These are phyloP conservation scores for Ondatra zibethicus DNA, from an alignment of 2,113 vertebrate genomes.

Conservation along the genomic window DNA sequence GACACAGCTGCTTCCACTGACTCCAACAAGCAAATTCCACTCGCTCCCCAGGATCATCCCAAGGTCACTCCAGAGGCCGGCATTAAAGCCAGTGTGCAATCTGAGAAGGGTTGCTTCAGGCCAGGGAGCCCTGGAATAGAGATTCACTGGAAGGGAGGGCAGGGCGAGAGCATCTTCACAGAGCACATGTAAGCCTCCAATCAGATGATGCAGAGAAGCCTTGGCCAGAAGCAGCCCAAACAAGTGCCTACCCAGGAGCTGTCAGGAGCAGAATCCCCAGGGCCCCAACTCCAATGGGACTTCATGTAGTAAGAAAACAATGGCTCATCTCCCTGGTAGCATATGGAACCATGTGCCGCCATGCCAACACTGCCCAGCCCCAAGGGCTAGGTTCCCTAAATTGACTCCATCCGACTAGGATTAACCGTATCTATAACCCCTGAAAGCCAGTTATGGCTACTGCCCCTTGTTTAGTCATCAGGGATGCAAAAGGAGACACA, in stretches of 20 bases:
- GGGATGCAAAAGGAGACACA: slow-evolving; percentile 41
- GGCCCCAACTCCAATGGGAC: slow-evolving; percentile 9
- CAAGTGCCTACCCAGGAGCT: slow-evolving; percentile 8
- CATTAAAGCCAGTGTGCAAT: slow-evolving; percentile 63
- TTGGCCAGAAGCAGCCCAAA: slow-evolving; percentile 43
- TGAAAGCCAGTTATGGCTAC: neutral
- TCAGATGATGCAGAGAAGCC: slow-evolving; percentile 39
- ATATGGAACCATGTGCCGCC: slow-evolving; percentile 36
- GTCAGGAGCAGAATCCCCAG: slow-evolving; percentile 5
- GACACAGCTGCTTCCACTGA: slow-evolving; percentile 57
- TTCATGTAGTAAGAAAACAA: slow-evolving; percentile 72
- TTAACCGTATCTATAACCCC: neutral
- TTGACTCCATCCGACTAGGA: slow-evolving; percentile 31
- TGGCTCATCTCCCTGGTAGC: slow-evolving; percentile 66
- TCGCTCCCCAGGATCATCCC: slow-evolving; percentile 55
- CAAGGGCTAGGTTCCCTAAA: neutral
- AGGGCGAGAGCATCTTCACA: slow-evolving; percentile 34
- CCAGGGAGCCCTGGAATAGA: slow-evolving; percentile 53
- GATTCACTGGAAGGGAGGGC: neutral
- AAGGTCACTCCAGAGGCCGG: slow-evolving; percentile 55
- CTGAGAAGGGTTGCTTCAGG: slow-evolving; percentile 65
- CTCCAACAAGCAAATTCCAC: slow-evolving; percentile 26
- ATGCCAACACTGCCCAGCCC: slow-evolving; percentile 48
- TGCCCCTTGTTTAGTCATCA: neutral
- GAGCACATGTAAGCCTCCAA: slow-evolving; percentile 29